These are phyloP conservation scores for Himalopsyche anomala DNA, from an alignment of 2,888 invertebrate genomes.

Conservation along the genomic window DNA sequence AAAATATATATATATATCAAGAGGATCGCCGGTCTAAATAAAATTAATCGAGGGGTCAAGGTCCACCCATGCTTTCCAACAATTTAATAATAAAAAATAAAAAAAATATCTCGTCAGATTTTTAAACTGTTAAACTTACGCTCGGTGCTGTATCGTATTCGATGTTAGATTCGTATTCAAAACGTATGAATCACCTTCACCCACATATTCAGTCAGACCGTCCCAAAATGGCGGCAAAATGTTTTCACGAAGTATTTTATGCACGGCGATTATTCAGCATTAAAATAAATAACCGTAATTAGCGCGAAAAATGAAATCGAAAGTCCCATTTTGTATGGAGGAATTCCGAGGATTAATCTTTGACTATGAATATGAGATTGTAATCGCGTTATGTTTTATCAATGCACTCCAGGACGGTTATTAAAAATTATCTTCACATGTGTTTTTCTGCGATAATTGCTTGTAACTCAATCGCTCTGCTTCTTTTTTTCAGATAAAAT, in stretches of 20 bases:
- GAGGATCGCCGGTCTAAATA: no score
- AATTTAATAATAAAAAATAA: no score
- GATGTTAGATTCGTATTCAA: constrained; percentile 46
- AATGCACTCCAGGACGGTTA: no score
- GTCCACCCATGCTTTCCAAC: no score
- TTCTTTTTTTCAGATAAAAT: no score
- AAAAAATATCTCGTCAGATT: no score
- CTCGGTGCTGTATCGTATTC: not conserved
- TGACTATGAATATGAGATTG: not conserved
- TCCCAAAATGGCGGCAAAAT: constrained; percentile 54
- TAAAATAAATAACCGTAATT: constrained; percentile 34
- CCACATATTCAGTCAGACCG: constrained; percentile 55
- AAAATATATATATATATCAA: no score
- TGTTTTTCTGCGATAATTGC: no score
- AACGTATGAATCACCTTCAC: constrained; percentile 57
- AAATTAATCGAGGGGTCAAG: no score
- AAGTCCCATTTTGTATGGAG: not conserved
- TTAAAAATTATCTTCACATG: no score
- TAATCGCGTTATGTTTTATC: not conserved
- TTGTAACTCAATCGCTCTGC: no score
- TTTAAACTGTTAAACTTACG: not conserved
- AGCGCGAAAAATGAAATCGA: constrained; percentile 29
- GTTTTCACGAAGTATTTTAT: constrained; percentile 53
- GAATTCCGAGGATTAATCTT: constrained; percentile 15
- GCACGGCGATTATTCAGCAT: constrained; percentile 10